These are phyloP conservation scores for Anguilla pacifica DNA, from an alignment of 2,797 vertebrate species.

Conservation along the genomic window DNA sequence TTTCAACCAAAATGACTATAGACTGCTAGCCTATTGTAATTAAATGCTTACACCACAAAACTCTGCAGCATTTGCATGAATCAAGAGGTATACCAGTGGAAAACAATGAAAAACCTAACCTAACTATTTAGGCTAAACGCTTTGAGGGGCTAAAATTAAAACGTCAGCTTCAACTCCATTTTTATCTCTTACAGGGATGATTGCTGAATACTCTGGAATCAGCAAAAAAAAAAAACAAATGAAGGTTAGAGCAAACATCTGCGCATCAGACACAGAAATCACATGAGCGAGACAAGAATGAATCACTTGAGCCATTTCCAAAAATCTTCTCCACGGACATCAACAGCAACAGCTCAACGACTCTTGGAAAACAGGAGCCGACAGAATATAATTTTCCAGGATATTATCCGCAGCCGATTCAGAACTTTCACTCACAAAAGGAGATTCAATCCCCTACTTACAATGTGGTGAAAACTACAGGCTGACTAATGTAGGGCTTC, in stretches of 20 bases:
- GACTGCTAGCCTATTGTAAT: constrained; percentile 10
- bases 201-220: not conserved
- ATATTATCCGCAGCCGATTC: not conserved
- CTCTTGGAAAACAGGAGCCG: not conserved
- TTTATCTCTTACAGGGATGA: constrained; percentile 41
- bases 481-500: not conserved
- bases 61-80: constrained; percentile 50
- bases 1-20: not conserved
- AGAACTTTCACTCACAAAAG: not conserved
- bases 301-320: not conserved
- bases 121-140: constrained; percentile 61
- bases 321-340: not conserved
- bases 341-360: not conserved
- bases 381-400: not conserved
- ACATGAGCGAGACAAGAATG: not conserved
- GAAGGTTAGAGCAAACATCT: not conserved
- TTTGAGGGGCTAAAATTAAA: constrained; percentile 31
- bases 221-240: not conserved
- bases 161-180: constrained; percentile 38
- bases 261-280: not conserved
- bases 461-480: not conserved
- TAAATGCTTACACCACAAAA: constrained; percentile 51
- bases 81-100: constrained; percentile 44
- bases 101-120: constrained; percentile 61
- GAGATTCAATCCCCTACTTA: not conserved